Evolutionary conservation across 2,113 vertebrate genomes (phyloP).

Genomic region (Mormoops blainvillei): DNA sequence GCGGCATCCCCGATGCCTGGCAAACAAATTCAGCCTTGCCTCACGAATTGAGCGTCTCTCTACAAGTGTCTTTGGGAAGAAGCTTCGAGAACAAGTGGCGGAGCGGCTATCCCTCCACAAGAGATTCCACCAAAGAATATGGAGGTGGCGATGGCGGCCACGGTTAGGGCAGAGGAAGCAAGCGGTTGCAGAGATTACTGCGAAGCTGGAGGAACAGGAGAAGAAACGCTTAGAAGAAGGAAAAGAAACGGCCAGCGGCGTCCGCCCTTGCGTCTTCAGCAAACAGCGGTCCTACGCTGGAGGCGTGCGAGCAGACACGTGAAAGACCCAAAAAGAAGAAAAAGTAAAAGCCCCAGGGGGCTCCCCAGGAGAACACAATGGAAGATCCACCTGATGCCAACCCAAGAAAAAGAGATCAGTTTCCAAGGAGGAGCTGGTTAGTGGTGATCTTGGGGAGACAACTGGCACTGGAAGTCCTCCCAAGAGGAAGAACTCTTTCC

Average conservation of each 20-base stretch:
- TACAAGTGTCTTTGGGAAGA: slow-evolving; percentile 91
- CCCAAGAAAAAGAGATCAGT: slow-evolving; percentile 80
- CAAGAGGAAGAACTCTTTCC: slow-evolving; percentile 51
- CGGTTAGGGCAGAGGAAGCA: slow-evolving; percentile 87
- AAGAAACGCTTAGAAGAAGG: slow-evolving; percentile 85
- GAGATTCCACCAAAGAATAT: slow-evolving; percentile 92
- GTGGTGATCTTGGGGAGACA: slow-evolving; percentile 16
- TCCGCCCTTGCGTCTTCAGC: slow-evolving; percentile 71
- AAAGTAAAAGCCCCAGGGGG: slow-evolving; percentile 57
- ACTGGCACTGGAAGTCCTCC: neutral
- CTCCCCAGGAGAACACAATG: slow-evolving; percentile 74
- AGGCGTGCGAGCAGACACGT: slow-evolving; percentile 65
- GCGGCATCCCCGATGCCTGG: slow-evolving; percentile 94
- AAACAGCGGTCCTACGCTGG: neutral
- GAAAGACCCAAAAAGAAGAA: slow-evolving; percentile 82
- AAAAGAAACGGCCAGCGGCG: slow-evolving; percentile 81
- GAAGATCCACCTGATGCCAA: slow-evolving; percentile 50
- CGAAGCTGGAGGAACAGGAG: slow-evolving; percentile 89
- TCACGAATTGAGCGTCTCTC: slow-evolving; percentile 97
- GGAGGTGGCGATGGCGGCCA: slow-evolving; percentile 92
- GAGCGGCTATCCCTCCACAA: slow-evolving; percentile 92
- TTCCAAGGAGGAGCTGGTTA: slow-evolving; percentile 50
- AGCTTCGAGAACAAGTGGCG: slow-evolving; percentile 92
- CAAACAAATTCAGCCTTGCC: slow-evolving; percentile 97
- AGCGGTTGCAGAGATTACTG: slow-evolving; percentile 85